A percentile compares a stretch with the other conserved stretches of the same genome.
Conservation (phyloP, 2,888 invertebrate genomes). For the Idaea biselata region DNA sequence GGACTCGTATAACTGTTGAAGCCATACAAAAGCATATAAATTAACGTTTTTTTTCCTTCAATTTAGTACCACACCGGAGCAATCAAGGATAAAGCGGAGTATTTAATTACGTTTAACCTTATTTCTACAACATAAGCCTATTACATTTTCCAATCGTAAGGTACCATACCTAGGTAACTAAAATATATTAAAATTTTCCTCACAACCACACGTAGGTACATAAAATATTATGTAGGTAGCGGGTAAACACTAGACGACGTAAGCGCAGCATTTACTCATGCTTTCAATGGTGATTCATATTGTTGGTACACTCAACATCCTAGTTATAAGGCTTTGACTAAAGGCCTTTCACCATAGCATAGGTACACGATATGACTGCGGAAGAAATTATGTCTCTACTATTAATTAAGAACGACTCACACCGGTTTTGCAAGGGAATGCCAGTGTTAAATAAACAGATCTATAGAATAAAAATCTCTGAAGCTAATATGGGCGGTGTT, state of each 20-base stretch:
- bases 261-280: neutral
- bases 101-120: no score
- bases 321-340: neutral
- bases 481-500: no score
- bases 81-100: no score
- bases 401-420: no score
- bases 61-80: neutral
- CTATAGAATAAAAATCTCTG: no score
- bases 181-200: neutral
- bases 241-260: neutral
- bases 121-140: no score
- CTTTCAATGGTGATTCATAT: neutral
- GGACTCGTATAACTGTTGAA: slow-evolving; percentile 10
- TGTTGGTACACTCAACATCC: neutral
- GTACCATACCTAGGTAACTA: neutral
- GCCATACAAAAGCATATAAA: neutral
- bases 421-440: no score
- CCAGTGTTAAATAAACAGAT: no score
- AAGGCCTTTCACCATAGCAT: neutral
- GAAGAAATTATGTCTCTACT: neutral
- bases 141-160: no score
- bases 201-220: neutral
- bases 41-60: neutral
- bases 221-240: neutral
- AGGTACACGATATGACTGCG: neutral